Evolutionary conservation across 2,113 vertebrate genomes (phyloP), one percentile per base, ranked within the genome.

Genomic region (Atrichornis clamosus): DNA sequence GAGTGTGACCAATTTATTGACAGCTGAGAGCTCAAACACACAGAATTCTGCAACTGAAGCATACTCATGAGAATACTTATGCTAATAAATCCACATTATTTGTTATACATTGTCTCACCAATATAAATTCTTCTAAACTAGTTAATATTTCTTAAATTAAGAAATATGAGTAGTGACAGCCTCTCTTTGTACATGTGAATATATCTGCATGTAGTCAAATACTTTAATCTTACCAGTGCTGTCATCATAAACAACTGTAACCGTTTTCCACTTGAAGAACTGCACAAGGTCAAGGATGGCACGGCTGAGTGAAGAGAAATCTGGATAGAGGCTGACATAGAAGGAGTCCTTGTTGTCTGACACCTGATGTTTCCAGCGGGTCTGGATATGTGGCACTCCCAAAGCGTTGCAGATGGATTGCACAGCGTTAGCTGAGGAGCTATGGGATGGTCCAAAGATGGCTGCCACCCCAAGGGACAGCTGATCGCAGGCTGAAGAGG

Each of bases 261-360:
- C 99, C 2, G 99, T 99, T 98, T 99, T 99, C 99, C 99, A 99
- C 97, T 99, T 99, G 98, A 99, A 99, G 98, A 99, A 99, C 96
- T 99, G 99, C 70, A 99, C 99, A 97, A 99, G 98, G 97, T 99
- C 99, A 95, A 99, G 98, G 95, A 99, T 99, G 95, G 99, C 99
- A 69, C 99, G 98, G 97, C 99, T 99, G 93, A 99, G 99, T 13
- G 99, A 99, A 68, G 99, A 99, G 98, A 99, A 99, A 97, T 99
- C 99, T 22, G 99, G 99, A 67, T 99, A 99, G 65, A 99, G 98
- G 96, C 99, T 99, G 96, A 99, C 99, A 53, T 99, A 99, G 98
- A 99, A 99, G 84, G 99, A 98, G 72, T 99, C 99, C 94, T 99
- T 99, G 98, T 99, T 99, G 98, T 99, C 99, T 15, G 99, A 99